phyloP scores from a whole-genome alignment of 2,888 invertebrate species.

The Tachina lurida region DNA sequence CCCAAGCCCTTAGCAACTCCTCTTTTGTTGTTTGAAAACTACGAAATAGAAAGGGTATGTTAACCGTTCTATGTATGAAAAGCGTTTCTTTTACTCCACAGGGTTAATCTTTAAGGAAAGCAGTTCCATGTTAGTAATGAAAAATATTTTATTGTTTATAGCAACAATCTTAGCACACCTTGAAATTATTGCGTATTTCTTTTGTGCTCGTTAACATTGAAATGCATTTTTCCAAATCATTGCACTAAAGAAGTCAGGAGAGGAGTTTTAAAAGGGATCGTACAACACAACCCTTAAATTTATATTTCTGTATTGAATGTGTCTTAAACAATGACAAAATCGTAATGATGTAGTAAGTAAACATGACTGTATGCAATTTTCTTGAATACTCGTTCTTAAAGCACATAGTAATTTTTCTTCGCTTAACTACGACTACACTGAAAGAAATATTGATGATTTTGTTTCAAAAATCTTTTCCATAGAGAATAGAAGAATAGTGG shows the following conservation, averaged over 20 bases:
- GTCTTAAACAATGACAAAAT: slow-evolving; percentile 28
- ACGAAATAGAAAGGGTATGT: slow-evolving; percentile 5
- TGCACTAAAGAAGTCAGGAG: slow-evolving; percentile 57
- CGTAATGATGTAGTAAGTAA: neutral
- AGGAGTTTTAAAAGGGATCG: slow-evolving; percentile 14
- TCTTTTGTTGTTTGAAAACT: slow-evolving; percentile 5
- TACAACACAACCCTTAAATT: slow-evolving; percentile 49
- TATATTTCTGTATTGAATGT: neutral
- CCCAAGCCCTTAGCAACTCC: slow-evolving; percentile 57
- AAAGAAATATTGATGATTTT: neutral
- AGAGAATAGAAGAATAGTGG: no score
- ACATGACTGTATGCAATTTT: slow-evolving; percentile 35
- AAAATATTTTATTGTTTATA: slow-evolving; percentile 59
- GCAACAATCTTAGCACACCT: slow-evolving; percentile 69
- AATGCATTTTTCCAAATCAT: slow-evolving; percentile 64
- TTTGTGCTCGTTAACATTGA: slow-evolving; percentile 42
- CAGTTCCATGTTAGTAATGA: slow-evolving; percentile 51
- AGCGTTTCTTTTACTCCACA: neutral
- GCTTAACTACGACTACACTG: slow-evolving; percentile 1
- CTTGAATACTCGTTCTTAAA: slow-evolving; percentile 34
- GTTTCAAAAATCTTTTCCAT: no score
- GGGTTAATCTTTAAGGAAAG: neutral
- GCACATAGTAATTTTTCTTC: neutral
- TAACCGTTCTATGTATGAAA: neutral
- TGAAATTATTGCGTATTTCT: slow-evolving; percentile 51